Evolutionary conservation across 2,797 vertebrate genomes (phyloP), one percentile per base, ranked within the genome.

Genomic region (Spondyliosoma cantharus): DNA sequence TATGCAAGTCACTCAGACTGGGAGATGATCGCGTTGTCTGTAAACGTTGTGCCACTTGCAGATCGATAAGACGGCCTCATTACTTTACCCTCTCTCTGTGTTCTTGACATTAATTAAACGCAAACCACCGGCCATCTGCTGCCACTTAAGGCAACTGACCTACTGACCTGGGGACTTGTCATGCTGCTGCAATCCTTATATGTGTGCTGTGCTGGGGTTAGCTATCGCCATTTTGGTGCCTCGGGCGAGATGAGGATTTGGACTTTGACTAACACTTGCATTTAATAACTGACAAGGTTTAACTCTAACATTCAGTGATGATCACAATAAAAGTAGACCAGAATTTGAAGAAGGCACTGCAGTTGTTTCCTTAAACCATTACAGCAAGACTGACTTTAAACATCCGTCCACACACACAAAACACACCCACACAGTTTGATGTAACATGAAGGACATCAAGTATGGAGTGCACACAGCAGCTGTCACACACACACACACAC

Each of bases 41-140:
- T 80, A 76, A 85, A 86, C 57, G 70, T 46, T 72, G 48, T 82
- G 59, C 71, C 45, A 69, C 54, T 56, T 52, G 50, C 66, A 74
- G 83, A 88, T 87, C 78, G 58, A 82, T 89, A 65, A 61, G 50
- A 37, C 37, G 8, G 9, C 37, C 37, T 37, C 9, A 37, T 37
- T 11, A 7, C 45, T 66, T 12, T 2, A 24, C 43, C 46, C 49
- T 29, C 65, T 19, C 48, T 32, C 69, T 32, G 48, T 75, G 59
- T 22, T 71, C 22, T 78, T 76, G 52, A 48, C 73, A 77, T 88
- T 89, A 86, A 90, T 90, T 91, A 89, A 89, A 81, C 13, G 71
- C 86, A 87, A 86, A 89, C 82, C 79, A 79, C 22, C 7, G 50
- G 42, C 87, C 89, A 91, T 88, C 86, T 91, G 90, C 82, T 45